Evolutionary conservation across 2,888 invertebrate species (phyloP).

Genomic region (Ormyrus labotus): DNA sequence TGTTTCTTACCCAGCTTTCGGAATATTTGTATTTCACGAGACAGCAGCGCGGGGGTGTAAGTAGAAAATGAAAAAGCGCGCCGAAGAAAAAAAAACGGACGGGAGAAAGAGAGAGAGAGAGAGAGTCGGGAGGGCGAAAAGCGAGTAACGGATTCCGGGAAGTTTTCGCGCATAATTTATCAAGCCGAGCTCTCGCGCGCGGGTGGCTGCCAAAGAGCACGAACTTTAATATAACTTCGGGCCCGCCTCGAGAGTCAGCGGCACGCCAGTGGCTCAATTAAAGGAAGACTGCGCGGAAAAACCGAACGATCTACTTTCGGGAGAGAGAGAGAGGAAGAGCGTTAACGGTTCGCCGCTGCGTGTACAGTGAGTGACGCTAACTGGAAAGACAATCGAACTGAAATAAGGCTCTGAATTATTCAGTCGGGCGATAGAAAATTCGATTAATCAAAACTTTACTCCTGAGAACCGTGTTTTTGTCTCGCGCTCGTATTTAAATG

Average conservation of each 20-base stretch:
- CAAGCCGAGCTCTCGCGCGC: background rate
- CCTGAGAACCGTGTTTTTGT: background rate
- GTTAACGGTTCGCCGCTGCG: background rate
- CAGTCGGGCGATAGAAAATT: background rate
- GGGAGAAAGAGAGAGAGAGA: background rate
- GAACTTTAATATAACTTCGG: constrained; percentile 34
- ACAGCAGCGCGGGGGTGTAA: background rate
- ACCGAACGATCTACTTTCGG: background rate
- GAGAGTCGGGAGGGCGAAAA: background rate
- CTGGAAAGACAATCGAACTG: constrained; percentile 16
- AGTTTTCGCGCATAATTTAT: constrained; percentile 47
- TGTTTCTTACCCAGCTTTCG: background rate
- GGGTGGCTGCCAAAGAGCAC: constrained; percentile 18
- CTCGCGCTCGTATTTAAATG: no score
- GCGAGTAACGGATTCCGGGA: constrained; percentile 12
- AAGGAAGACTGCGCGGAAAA: background rate
- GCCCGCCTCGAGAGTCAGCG: background rate
- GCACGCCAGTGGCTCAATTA: constrained; percentile 16
- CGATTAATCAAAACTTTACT: constrained; percentile 16
- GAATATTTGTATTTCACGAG: constrained; percentile 6
- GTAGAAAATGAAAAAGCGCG: background rate
- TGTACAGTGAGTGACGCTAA: constrained; percentile 5
- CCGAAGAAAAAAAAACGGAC: background rate
- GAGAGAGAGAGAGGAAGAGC: background rate
- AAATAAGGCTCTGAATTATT: constrained; percentile 28